Evolutionary conservation across 2,797 vertebrate species (phyloP).

Genomic region (Peromyscus attwateri): DNA sequence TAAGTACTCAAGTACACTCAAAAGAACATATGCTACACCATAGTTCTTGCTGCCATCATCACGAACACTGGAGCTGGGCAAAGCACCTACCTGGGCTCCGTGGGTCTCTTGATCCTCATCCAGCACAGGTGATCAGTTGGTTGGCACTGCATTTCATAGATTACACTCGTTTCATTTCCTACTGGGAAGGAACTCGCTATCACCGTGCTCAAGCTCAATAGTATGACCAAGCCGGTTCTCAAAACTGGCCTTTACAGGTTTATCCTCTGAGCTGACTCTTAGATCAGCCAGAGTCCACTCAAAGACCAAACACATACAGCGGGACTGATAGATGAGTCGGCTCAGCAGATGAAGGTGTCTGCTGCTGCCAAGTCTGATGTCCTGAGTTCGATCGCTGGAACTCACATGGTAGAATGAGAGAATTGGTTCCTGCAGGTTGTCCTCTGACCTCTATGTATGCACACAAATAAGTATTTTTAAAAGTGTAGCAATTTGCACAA

Average conservation of each 20-base stretch:
- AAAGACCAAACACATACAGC: conserved; percentile 7
- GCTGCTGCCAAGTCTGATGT: neutral
- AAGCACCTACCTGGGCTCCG: conserved; percentile 34
- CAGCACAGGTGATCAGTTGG: neutral
- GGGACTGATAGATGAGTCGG: too few relatives aligned
- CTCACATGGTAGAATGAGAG: neutral
- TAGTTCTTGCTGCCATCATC: neutral
- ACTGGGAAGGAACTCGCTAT: conserved; percentile 3
- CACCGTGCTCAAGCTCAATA: neutral
- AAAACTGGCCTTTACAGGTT: neutral
- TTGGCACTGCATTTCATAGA: neutral
- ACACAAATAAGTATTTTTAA: neutral
- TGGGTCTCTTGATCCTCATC: neutral
- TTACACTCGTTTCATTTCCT: neutral
- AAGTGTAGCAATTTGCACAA: conserved; percentile 15
- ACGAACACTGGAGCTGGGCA: neutral
- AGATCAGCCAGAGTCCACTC: neutral
- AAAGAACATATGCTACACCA: neutral
- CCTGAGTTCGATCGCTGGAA: neutral
- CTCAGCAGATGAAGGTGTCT: neutral
- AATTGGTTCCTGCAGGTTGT: too few relatives aligned
- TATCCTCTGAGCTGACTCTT: neutral
- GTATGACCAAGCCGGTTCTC: neutral
- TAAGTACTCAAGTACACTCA: conserved; percentile 38
- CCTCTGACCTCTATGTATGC: neutral